Evolutionary conservation across 2,888 invertebrate genomes (phyloP).

Genomic region (Cheilosia soror): DNA sequence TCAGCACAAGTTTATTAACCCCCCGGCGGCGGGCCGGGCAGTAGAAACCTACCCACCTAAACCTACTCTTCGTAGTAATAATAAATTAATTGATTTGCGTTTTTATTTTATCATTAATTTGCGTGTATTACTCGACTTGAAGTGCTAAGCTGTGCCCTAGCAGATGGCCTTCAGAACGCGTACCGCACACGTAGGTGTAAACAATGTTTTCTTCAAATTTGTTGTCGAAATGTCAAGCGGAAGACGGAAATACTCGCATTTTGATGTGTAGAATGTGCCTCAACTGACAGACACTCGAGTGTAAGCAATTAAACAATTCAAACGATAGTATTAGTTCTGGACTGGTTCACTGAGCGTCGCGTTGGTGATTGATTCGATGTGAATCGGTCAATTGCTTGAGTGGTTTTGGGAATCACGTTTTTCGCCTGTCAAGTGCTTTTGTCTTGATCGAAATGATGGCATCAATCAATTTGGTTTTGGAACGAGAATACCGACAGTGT

Average conservation of each 20-base stretch:
- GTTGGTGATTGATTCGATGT: conserved; percentile 34
- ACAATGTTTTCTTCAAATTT: conserved; percentile 19
- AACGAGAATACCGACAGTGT: neutral
- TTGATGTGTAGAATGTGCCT: conserved; percentile 36
- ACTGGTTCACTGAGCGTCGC: neutral
- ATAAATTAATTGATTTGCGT: conserved; percentile 34
- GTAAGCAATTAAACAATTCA: conserved; percentile 26
- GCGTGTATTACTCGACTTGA: conserved; percentile 35
- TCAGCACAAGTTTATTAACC: conserved; percentile 65
- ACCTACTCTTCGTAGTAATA: neutral
- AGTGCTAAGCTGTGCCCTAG: conserved; percentile 36
- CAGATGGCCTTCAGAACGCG: conserved; percentile 53
- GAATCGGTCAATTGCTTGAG: conserved; percentile 48
- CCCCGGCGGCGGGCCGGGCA: conserved; percentile 32
- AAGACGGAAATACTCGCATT: neutral
- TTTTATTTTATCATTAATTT: conserved; percentile 43
- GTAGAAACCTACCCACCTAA: neutral
- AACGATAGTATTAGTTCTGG: conserved; percentile 14
- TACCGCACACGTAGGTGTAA: conserved; percentile 2
- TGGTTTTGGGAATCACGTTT: conserved; percentile 29
- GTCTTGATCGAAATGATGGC: conserved; percentile 3
- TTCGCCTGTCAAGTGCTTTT: conserved; percentile 9
- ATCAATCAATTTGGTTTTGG: conserved; percentile 5
- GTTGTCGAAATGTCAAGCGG: neutral
- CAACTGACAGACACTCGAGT: neutral